These are phyloP conservation scores for Channa striata DNA, from an alignment of 2,797 vertebrate genomes.

Conservation along the genomic window DNA sequence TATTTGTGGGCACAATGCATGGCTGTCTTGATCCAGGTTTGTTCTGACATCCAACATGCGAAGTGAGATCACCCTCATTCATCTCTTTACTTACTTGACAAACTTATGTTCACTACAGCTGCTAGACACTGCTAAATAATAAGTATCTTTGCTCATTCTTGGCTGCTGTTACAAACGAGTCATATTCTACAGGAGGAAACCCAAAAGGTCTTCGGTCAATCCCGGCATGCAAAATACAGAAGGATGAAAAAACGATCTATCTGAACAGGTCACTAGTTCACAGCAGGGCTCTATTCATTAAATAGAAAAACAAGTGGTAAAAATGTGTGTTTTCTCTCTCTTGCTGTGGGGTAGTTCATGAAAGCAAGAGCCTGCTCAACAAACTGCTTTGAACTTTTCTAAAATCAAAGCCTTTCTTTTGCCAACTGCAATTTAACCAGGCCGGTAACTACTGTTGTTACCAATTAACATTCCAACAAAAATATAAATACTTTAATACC, in stretches of 20 bases:
- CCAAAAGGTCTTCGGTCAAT: neutral
- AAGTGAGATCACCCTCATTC: too few relatives aligned
- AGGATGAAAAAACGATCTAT: neutral
- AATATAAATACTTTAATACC: conserved; percentile 5
- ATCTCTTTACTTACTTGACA: too few relatives aligned
- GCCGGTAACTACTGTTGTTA: conserved; percentile 35
- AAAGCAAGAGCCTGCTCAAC: conserved; percentile 20
- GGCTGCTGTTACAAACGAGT: too few relatives aligned
- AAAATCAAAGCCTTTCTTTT: conserved; percentile 24
- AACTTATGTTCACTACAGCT: too few relatives aligned
- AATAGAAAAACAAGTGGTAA: conserved; percentile 7
- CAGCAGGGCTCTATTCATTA: neutral
- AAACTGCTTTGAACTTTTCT: conserved; percentile 42
- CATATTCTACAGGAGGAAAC: too few relatives aligned
- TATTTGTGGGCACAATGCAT: too few relatives aligned
- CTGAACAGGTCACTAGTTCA: conserved; percentile 11
- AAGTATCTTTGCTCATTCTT: too few relatives aligned
- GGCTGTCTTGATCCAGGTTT: too few relatives aligned
- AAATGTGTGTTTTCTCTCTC: conserved; percentile 13
- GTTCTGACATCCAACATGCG: too few relatives aligned
- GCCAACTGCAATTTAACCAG: conserved; percentile 37
- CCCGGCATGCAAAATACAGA: conserved; percentile 12
- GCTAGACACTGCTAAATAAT: too few relatives aligned
- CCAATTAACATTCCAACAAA: conserved; percentile 18
- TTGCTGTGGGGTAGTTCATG: conserved; percentile 7